Evolutionary conservation across 2,113 vertebrate genomes (phyloP).

Genomic region (Nycticorax nycticorax): DNA sequence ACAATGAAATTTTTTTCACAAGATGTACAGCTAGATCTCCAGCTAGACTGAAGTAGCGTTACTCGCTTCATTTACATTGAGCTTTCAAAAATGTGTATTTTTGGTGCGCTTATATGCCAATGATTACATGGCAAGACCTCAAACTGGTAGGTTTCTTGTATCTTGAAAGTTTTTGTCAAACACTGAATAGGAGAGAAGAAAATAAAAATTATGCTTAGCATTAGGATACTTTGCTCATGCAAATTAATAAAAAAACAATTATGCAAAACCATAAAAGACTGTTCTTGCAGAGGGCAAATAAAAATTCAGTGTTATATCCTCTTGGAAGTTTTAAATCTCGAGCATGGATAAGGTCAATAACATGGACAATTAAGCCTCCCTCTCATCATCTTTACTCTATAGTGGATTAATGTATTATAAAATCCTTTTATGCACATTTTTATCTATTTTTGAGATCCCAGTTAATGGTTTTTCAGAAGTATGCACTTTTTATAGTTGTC

Average conservation of each 20-base stretch:
- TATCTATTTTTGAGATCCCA: constrained; percentile 33
- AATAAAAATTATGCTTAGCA: not conserved
- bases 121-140: not conserved
- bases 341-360: not conserved
- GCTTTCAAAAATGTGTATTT: not conserved
- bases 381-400: not conserved
- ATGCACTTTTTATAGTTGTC: not conserved
- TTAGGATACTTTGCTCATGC: not conserved
- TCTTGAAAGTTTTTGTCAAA: not conserved
- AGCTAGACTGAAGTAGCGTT: not conserved
- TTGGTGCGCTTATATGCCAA: not conserved
- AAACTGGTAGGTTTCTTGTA: not conserved
- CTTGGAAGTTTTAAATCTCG: not conserved
- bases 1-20: not conserved
- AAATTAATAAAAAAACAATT: not conserved
- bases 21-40: not conserved
- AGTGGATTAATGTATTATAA: not conserved
- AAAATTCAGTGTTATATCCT: not conserved
- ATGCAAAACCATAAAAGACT: not conserved
- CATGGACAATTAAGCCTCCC: not conserved
- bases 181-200: not conserved
- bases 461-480: constrained; percentile 28
- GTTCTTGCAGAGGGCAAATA: not conserved
- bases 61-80: constrained; percentile 14
- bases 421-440: not conserved